A percentile compares a stretch with the other conserved stretches of the same genome.
These are phyloP conservation scores for Alfaro cultratus DNA, from an alignment of 2,797 vertebrate genomes.

Conservation along the genomic window DNA sequence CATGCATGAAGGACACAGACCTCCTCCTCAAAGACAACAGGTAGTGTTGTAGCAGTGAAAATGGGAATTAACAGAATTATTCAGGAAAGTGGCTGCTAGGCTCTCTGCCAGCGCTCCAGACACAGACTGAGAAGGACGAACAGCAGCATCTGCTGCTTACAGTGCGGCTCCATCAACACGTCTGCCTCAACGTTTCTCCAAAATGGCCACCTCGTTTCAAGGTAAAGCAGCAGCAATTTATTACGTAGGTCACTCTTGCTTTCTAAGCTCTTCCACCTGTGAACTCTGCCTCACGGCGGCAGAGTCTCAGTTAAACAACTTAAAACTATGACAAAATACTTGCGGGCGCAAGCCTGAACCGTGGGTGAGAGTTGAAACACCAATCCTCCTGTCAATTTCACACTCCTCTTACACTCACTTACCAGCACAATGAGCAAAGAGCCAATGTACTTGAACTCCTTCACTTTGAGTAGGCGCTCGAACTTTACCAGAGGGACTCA, in stretches of 20 bases:
- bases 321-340: constrained; percentile 18
- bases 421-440: constrained; percentile 27
- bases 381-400: constrained; percentile 36
- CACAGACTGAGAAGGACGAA: constrained; percentile 46
- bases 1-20: constrained; percentile 65
- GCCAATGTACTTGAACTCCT: constrained; percentile 17
- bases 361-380: constrained; percentile 23
- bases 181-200: constrained; percentile 25
- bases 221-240: constrained; percentile 25
- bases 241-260: not conserved
- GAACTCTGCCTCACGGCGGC: constrained; percentile 8
- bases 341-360: not conserved
- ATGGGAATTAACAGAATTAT: constrained; percentile 75
- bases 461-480: constrained; percentile 18
- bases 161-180: constrained; percentile 34
- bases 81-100: constrained; percentile 76
- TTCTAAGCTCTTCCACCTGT: constrained; percentile 20
- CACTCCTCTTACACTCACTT: constrained; percentile 24
- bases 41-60: constrained; percentile 60
- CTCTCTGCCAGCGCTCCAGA: constrained; percentile 62
- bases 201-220: constrained; percentile 33
- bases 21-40: constrained; percentile 63
- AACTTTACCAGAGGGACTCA: constrained; percentile 3
- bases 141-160: constrained; percentile 42
- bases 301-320: constrained; percentile 10